Percentiles rank a stretch among this genome's conserved stretches.
These are phyloP conservation scores for Capitulum mitella DNA, from an alignment of 2,888 invertebrate genomes.

Conservation along the genomic window DNA sequence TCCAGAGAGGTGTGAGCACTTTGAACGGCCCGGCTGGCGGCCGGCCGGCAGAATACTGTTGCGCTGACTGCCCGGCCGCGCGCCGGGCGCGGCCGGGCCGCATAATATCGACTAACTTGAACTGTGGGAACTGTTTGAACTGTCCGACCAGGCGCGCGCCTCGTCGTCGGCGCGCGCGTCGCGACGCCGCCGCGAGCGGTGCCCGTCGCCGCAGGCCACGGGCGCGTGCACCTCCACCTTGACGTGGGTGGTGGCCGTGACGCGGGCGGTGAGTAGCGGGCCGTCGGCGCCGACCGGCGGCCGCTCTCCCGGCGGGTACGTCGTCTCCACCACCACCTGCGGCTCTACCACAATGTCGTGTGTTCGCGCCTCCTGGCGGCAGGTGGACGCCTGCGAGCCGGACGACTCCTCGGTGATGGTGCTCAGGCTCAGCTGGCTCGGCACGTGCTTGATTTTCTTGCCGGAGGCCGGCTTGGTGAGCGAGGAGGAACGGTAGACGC, in stretches of 20 bases:
- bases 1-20: constrained; percentile 21
- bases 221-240: constrained; percentile 76
- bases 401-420: constrained; percentile 95
- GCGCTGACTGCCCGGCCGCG: not conserved
- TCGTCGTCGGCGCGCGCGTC: constrained; percentile 12
- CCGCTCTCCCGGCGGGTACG: constrained; percentile 47
- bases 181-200: not conserved
- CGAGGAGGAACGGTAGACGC: constrained; percentile 32
- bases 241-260: constrained; percentile 90
- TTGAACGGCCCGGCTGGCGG: not conserved
- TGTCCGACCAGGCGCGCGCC: constrained; percentile 5
- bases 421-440: constrained; percentile 53
- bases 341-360: constrained; percentile 78
- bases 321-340: constrained; percentile 82
- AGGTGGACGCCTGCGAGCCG: constrained; percentile 50
- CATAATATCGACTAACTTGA: constrained; percentile 21
- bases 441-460: not conserved
- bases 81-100: not conserved
- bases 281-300: constrained; percentile 34
- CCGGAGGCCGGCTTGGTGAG: constrained; percentile 35
- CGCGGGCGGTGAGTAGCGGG: constrained; percentile 51
- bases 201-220: not conserved
- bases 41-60: constrained; percentile 13
- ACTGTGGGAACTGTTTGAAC: constrained; percentile 20
- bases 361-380: constrained; percentile 39